These are phyloP conservation scores for Ceratina calcarata DNA, from an alignment of 1,140 invertebrate genomes.

Conservation along the genomic window DNA sequence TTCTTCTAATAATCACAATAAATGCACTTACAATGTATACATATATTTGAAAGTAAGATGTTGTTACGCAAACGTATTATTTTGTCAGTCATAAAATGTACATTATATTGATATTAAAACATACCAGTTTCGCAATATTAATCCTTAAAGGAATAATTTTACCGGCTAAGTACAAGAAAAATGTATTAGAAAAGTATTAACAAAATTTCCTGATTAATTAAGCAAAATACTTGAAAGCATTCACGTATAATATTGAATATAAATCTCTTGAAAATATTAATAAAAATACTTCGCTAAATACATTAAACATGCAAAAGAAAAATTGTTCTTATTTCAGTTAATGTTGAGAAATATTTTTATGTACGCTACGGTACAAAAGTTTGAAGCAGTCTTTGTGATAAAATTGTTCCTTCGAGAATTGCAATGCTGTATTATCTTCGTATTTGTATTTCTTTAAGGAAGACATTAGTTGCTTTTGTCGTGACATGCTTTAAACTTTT, in stretches of 20 bases:
- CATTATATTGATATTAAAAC: conserved; percentile 27
- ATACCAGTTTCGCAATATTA: conserved; percentile 7
- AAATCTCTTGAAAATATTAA: conserved; percentile 2
- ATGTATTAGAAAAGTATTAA: conserved; percentile 16
- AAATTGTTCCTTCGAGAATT: too few relatives aligned
- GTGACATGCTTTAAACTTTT: too few relatives aligned
- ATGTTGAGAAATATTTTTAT: conserved; percentile 30
- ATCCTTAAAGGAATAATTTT: conserved; percentile 13
- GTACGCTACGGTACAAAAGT: too few relatives aligned
- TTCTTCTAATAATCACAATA: not conserved
- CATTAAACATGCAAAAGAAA: conserved; percentile 34
- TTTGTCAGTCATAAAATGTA: conserved; percentile 20
- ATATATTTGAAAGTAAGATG: conserved; percentile 4
- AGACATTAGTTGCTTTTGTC: too few relatives aligned
- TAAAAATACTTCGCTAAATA: conserved; percentile 14
- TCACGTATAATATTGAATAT: conserved; percentile 5
- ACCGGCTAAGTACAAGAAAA: conserved; percentile 16
- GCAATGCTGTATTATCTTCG: too few relatives aligned
- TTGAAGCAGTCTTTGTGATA: too few relatives aligned
- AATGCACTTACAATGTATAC: conserved; percentile 15
- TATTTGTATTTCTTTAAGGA: too few relatives aligned
- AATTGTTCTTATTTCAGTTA: conserved; percentile 34
- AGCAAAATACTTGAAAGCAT: not conserved
- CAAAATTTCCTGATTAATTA: not conserved
- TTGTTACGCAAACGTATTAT: conserved; percentile 11